These are phyloP conservation scores for Herpetotheres cachinnans DNA, from an alignment of 2,113 vertebrate species.

Conservation along the genomic window DNA sequence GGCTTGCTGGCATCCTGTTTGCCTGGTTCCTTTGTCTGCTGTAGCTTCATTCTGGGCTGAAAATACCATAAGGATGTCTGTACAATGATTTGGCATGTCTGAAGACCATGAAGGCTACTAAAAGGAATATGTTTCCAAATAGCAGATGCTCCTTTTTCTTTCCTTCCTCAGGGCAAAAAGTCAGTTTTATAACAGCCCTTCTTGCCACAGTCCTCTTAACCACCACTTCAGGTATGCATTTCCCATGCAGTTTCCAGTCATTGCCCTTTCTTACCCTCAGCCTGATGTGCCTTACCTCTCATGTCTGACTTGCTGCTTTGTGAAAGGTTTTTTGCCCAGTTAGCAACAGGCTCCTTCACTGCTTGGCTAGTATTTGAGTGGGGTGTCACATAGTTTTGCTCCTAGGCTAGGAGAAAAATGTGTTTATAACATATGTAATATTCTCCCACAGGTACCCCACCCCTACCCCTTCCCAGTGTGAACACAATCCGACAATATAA, in stretches of 20 bases:
- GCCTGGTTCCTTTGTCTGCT: conserved; percentile 25
- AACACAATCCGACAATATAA: neutral
- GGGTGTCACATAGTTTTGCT: neutral
- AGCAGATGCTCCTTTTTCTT: neutral
- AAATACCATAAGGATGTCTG: conserved; percentile 27
- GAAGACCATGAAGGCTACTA: neutral
- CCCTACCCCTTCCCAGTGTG: neutral
- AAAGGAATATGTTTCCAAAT: neutral
- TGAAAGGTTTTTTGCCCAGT: neutral
- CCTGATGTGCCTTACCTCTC: neutral
- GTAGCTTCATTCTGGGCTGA: conserved; percentile 8
- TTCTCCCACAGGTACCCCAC: neutral
- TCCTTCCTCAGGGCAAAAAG: neutral
- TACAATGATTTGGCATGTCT: neutral
- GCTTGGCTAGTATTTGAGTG: neutral
- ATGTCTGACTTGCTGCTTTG: neutral
- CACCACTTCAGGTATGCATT: neutral
- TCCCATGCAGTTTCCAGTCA: neutral
- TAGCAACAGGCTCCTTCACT: neutral
- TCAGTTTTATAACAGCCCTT: neutral
- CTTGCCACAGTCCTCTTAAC: neutral
- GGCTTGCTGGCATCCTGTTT: conserved; percentile 28
- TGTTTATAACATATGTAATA: neutral
- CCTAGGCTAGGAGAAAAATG: neutral
- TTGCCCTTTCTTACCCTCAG: neutral